Base-by-base conservation (phyloP, 2,113 vertebrate species). In the Ammodytes dubius region DNA sequence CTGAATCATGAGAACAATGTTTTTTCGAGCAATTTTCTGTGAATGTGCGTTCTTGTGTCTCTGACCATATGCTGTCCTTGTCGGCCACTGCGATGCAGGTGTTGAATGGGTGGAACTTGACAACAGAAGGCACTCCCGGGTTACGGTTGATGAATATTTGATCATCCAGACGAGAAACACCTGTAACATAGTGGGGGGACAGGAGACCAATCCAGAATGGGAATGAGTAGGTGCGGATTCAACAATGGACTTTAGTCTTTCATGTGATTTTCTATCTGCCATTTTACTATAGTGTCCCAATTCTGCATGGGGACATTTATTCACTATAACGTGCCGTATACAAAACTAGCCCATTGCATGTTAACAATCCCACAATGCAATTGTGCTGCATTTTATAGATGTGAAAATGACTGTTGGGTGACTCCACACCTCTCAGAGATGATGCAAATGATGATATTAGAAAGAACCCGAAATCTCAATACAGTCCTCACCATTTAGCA, bases 101-200 rank as follows among this genome's bases (percentile, higher is more conserved):
- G 0, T 98, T 99, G 86, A 98, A 99, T 1, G 98, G 98, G 80
- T 99, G 98, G 87, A 99, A 99, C 86, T 98, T 99, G 77, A 99
- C 97, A 79, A 99, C 98, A 0, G 98, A 98, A 14, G 98, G 98
- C 2, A 99, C 97, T 0, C 98, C 98, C 0, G 98, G 98, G 93
- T 99, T 99, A 70, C 98, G 95, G 94, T 99, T 99, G 91, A 99
- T 97, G 93, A 99, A 99, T 89, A 99, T 99, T 95, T 99, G 98
- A 93, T 99, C 98, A 1, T 99, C 98, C 83, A 99, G 93, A 27
- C 96, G 93, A 45, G 97, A 95, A 42, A 99, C 95, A 27, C 98
- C 98, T 99, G 92, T 14, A 83, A 69, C 1, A 27, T 27, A 27
- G 27, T 0, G 7, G 50, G 15, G 39, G 39, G 8, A 70, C 37